These are phyloP conservation scores for Xyliphius kryptos DNA, from an alignment of 2,113 vertebrate genomes.

Conservation along the genomic window DNA sequence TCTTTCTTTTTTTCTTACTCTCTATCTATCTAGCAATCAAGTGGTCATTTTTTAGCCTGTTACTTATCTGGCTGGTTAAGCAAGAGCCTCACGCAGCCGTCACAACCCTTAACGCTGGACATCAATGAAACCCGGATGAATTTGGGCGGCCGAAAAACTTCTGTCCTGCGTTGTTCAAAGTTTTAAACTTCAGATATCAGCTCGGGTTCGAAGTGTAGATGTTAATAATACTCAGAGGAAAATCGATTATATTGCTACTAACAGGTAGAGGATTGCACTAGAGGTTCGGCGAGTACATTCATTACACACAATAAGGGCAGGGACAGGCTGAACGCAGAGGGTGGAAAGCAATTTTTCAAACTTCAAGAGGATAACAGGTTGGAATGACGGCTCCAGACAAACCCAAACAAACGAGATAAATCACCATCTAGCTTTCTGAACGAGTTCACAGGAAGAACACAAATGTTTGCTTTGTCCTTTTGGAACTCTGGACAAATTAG, in stretches of 20 bases:
- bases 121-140: too few species aligned
- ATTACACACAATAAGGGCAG: conserved; percentile 18
- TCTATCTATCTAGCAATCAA: too few species aligned
- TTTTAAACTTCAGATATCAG: too few species aligned
- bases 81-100: too few species aligned
- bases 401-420: conserved; percentile 23
- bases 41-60: too few species aligned
- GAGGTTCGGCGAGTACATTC: conserved; percentile 17
- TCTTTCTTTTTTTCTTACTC: too few species aligned
- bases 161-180: too few species aligned
- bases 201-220: too few species aligned
- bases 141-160: too few species aligned
- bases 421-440: background rate
- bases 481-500: background rate
- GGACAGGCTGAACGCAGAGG: background rate
- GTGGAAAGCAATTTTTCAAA: conserved; percentile 25
- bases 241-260: background rate
- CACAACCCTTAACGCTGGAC: too few species aligned
- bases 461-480: conserved; percentile 3
- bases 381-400: conserved; percentile 2
- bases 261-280: conserved; percentile 11
- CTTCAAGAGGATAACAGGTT: conserved; percentile 1
- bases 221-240: too few species aligned
- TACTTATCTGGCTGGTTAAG: too few species aligned
- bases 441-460: conserved; percentile 2